phyloP scores from a whole-genome alignment of 2,113 vertebrate species.

The Dasypus novemcinctus region DNA sequence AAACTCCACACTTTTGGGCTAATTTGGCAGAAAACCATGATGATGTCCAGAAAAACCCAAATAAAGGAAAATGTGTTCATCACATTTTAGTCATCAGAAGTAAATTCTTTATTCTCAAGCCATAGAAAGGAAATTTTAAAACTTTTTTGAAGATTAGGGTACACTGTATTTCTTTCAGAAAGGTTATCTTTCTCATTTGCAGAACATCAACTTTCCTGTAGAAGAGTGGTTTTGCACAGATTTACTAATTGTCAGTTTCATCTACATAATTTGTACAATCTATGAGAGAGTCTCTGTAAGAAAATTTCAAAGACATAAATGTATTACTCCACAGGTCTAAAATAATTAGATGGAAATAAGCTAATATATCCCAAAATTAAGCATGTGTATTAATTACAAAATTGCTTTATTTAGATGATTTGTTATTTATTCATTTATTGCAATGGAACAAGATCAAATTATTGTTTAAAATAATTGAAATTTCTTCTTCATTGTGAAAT shows the following conservation, averaged over 20 bases:
- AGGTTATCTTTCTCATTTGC: not conserved
- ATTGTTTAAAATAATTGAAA: not conserved
- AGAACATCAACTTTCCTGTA: not conserved
- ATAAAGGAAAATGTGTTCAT: not conserved
- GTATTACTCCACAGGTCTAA: not conserved
- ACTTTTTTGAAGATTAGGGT: not conserved
- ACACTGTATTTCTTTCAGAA: not conserved
- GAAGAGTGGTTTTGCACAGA: not conserved
- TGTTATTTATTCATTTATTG: slow-evolving; percentile 3
- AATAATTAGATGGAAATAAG: not conserved
- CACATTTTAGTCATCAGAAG: not conserved
- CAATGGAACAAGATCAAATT: not conserved
- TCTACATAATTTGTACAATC: not conserved
- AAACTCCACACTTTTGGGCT: not conserved
- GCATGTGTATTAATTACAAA: not conserved
- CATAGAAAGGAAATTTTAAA: not conserved
- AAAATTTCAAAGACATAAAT: not conserved
- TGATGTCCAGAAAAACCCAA: not conserved
- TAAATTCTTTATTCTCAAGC: not conserved
- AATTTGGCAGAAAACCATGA: not conserved
- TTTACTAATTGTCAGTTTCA: not conserved
- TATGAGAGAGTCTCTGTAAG: not conserved
- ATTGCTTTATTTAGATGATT: not conserved
- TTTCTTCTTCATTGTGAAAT: slow-evolving; percentile 23
- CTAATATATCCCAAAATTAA: not conserved